Evolutionary conservation across 2,113 vertebrate genomes (phyloP).

Genomic region (Pelodiscus sinensis): DNA sequence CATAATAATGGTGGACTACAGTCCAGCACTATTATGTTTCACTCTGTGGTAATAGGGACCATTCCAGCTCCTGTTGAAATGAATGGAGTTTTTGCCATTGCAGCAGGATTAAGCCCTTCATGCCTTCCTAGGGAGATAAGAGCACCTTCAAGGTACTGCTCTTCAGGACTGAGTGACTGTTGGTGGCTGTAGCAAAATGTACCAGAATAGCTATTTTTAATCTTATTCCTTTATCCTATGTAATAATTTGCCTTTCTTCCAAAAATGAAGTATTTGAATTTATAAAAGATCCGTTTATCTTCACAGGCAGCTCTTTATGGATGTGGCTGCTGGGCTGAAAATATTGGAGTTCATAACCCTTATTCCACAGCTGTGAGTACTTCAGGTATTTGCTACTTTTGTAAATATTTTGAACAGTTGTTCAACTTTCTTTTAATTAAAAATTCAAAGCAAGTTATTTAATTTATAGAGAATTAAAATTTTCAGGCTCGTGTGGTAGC

Average conservation of each 20-base stretch:
- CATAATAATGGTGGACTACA: neutral
- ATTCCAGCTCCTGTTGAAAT: neutral
- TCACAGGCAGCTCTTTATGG: conserved; percentile 96
- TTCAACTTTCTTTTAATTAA: conserved; percentile 6
- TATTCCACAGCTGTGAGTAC: conserved; percentile 99
- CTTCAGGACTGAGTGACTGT: neutral
- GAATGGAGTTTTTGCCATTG: neutral
- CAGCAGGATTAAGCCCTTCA: neutral
- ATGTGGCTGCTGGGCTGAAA: conserved; percentile 99
- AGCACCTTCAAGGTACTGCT: neutral
- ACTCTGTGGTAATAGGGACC: neutral
- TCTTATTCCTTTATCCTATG: neutral
- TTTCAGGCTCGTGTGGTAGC: neutral
- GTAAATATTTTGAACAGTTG: conserved; percentile 76
- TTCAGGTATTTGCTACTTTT: conserved; percentile 93
- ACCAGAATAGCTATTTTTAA: neutral
- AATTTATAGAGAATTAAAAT: neutral
- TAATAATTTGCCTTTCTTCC: neutral
- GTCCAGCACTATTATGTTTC: neutral
- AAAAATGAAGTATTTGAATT: neutral
- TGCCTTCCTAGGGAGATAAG: neutral
- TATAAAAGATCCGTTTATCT: conserved; percentile 27
- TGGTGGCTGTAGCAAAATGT: neutral
- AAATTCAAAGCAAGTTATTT: conserved; percentile 9
- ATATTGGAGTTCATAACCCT: conserved; percentile 89